Percentiles rank a stretch among this genome's conserved stretches.
Evolutionary conservation across 2,797 vertebrate genomes (phyloP).

Genomic region (Lutjanus campechanus): DNA sequence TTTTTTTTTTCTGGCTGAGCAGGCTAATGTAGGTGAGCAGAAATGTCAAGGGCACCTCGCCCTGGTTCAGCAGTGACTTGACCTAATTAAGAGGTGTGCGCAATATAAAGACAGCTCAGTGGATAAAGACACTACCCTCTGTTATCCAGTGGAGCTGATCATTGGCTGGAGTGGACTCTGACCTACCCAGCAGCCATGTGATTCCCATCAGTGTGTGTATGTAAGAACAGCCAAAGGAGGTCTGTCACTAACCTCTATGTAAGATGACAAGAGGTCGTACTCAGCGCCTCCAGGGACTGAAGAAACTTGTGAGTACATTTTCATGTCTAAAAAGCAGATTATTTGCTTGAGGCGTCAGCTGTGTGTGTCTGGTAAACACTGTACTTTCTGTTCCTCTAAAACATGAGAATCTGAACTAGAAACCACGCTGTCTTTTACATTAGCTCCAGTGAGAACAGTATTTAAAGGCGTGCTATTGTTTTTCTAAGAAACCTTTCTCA

Average conservation of each 20-base stretch:
- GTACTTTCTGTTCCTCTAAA: background rate
- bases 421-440: too few relatives aligned
- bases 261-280: constrained; percentile 55
- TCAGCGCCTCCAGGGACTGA: constrained; percentile 31
- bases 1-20: background rate
- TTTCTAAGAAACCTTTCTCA: background rate
- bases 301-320: constrained; percentile 67
- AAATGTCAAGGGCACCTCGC: constrained; percentile 22
- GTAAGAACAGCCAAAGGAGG: constrained; percentile 17
- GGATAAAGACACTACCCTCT: constrained; percentile 26
- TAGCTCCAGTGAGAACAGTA: background rate
- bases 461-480: background rate
- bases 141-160: constrained; percentile 46
- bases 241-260: constrained; percentile 25
- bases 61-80: constrained; percentile 10
- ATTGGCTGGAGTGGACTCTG: constrained; percentile 73
- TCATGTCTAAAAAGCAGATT: background rate
- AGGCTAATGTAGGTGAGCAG: background rate
- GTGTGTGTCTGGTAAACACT: background rate
- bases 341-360: background rate
- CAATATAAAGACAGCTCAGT: background rate
- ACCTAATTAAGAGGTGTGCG: constrained; percentile 24
- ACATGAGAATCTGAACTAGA: background rate
- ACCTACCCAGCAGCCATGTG: constrained; percentile 59
- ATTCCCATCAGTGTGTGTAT: constrained; percentile 39